phyloP scores from a whole-genome alignment of 2,888 invertebrate species.

The Sinotaia quadrata region DNA sequence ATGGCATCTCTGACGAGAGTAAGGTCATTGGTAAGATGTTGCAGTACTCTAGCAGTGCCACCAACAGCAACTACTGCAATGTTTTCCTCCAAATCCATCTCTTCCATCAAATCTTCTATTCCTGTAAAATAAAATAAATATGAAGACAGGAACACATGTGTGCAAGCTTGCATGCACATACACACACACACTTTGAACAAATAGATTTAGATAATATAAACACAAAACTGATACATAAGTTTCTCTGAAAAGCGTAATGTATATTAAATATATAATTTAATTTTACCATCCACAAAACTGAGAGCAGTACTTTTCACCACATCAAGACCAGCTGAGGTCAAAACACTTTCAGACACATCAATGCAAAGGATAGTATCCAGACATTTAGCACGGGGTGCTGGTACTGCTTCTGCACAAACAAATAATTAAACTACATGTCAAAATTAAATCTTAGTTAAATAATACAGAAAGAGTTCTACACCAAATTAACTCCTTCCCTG shows the following conservation, averaged over 20 bases:
- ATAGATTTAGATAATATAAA: too few relatives aligned
- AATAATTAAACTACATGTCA: neutral
- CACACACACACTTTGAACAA: neutral
- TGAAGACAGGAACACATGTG: neutral
- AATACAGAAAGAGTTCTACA: too few relatives aligned
- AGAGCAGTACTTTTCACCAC: conserved; percentile 9
- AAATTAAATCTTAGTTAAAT: neutral
- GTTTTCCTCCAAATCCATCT: conserved; percentile 46
- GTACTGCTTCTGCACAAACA: neutral
- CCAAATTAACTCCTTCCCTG: too few relatives aligned
- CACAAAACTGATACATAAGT: too few relatives aligned
- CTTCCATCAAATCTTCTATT: conserved; percentile 24
- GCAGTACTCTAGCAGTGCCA: conserved; percentile 38
- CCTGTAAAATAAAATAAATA: conserved; percentile 6
- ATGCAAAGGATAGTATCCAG: conserved; percentile 41
- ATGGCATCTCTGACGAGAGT: conserved; percentile 40
- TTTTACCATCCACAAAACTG: conserved; percentile 21
- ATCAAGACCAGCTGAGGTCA: conserved; percentile 5
- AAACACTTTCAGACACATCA: conserved; percentile 38
- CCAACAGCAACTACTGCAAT: conserved; percentile 51
- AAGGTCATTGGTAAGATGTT: conserved; percentile 51
- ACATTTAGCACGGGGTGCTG: conserved; percentile 27
- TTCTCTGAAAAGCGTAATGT: too few relatives aligned
- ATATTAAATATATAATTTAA: too few relatives aligned
- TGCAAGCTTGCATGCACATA: neutral